These are phyloP conservation scores for Chymomyza caudatula DNA, from an alignment of 2,888 invertebrate genomes.

Conservation along the genomic window DNA sequence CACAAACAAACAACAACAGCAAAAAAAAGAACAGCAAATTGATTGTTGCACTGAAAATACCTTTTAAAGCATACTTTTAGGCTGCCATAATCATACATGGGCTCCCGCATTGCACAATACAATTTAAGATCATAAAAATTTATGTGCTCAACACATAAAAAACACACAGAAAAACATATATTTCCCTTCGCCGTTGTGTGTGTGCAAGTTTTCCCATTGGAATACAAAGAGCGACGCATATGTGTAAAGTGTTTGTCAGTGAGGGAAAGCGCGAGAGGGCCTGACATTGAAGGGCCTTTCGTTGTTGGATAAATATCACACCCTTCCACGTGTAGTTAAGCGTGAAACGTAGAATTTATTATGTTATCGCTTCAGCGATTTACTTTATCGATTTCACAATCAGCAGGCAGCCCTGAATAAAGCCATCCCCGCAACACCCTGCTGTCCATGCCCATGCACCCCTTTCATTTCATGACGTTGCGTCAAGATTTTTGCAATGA, in stretches of 20 bases:
- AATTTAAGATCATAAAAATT: slow-evolving; percentile 70
- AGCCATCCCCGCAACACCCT: neutral
- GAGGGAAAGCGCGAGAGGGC: neutral
- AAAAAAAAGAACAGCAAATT: slow-evolving; percentile 40
- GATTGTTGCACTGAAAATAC: slow-evolving; percentile 57
- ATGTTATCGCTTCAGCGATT: slow-evolving; percentile 71
- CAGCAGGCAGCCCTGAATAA: slow-evolving; percentile 38
- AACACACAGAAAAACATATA: neutral
- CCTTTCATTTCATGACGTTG: neutral
- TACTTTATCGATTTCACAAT: slow-evolving; percentile 72
- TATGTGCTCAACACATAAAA: slow-evolving; percentile 21
- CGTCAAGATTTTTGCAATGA: slow-evolving; percentile 24
- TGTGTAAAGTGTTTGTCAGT: neutral
- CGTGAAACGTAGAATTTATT: slow-evolving; percentile 69
- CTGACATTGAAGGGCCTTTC: neutral
- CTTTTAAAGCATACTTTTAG: slow-evolving; percentile 31
- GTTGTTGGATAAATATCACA: neutral
- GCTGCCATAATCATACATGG: neutral
- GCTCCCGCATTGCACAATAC: neutral
- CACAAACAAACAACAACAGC: slow-evolving; percentile 45
- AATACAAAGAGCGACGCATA: neutral
- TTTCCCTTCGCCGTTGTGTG: neutral
- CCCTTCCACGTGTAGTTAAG: slow-evolving; percentile 50
- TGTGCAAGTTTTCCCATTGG: slow-evolving; percentile 7
- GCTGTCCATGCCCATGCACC: neutral